These are phyloP conservation scores for Oxystoma pomonae DNA, from an alignment of 2,888 invertebrate species.

Conservation along the genomic window DNA sequence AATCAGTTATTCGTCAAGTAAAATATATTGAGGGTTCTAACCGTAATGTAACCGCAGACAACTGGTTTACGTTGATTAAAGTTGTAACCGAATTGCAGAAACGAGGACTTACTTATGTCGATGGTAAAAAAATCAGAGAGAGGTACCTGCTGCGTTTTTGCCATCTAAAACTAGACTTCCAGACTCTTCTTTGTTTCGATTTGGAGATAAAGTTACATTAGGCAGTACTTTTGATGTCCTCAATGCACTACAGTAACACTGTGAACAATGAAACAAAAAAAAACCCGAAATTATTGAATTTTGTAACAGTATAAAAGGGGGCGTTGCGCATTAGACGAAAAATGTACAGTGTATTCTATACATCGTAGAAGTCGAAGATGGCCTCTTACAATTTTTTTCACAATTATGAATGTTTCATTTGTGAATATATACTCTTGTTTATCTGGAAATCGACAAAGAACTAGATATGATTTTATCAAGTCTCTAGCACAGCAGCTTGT, in stretches of 20 bases:
- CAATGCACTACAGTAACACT: neutral
- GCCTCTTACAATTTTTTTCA: conserved; percentile 2
- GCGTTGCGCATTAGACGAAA: conserved; percentile 2
- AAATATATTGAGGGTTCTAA: conserved; percentile 32
- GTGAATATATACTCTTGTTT: conserved; percentile 1
- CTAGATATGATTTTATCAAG: neutral
- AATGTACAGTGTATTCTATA: conserved; percentile 6
- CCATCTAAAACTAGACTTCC: conserved; percentile 2
- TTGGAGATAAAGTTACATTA: conserved; percentile 6
- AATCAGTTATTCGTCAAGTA: conserved; percentile 32
- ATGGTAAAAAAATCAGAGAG: neutral
- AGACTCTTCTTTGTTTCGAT: conserved; percentile 6
- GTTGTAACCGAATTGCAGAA: conserved; percentile 19
- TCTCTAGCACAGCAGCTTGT: conserved; percentile 3
- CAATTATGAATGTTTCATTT: conserved; percentile 1
- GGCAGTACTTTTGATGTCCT: conserved; percentile 5
- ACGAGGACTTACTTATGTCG: neutral
- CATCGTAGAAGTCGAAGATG: conserved; percentile 4
- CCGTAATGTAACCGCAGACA: conserved; percentile 36
- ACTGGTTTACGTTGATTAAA: conserved; percentile 37
- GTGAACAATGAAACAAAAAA: neutral
- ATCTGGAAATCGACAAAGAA: neutral
- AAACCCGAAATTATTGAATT: conserved; percentile 7
- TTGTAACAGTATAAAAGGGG: conserved; percentile 1
- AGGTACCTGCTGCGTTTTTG: neutral